These are phyloP conservation scores for Bradypus variegatus DNA, from an alignment of 2,797 vertebrate species.

Conservation along the genomic window DNA sequence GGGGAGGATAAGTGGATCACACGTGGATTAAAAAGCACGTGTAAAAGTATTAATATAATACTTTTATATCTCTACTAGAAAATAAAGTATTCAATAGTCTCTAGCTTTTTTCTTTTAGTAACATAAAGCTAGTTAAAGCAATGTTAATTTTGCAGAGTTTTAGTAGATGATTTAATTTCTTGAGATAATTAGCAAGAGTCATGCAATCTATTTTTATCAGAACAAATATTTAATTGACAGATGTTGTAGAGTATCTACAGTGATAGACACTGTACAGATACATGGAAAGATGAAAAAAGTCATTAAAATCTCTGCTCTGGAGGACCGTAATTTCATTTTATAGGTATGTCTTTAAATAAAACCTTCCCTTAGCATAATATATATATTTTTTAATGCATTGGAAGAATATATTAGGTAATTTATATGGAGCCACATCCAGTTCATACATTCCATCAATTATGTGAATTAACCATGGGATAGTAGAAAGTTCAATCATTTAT, in stretches of 20 bases:
- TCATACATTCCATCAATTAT: background rate
- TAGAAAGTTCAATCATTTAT: slow-evolving; percentile 29
- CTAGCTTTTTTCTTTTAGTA: slow-evolving; percentile 26
- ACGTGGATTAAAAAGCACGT: background rate
- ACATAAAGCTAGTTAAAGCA: slow-evolving; percentile 8
- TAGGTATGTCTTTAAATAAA: slow-evolving; percentile 12
- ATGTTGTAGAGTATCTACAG: background rate
- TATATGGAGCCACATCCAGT: background rate
- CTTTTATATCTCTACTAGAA: slow-evolving; percentile 15
- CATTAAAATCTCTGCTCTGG: slow-evolving; percentile 18
- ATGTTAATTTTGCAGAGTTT: background rate
- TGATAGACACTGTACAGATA: background rate
- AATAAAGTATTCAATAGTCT: slow-evolving; percentile 19
- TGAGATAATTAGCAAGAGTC: slow-evolving; percentile 3
- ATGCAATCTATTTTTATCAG: slow-evolving; percentile 1
- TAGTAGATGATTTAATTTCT: slow-evolving; percentile 38
- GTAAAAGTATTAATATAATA: background rate
- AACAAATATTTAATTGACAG: slow-evolving; percentile 9
- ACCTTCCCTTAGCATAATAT: background rate
- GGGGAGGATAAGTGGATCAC: background rate
- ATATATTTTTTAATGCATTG: background rate
- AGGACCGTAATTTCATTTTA: background rate
- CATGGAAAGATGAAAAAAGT: slow-evolving; percentile 13
- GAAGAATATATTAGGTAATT: background rate
- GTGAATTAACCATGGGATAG: background rate